A percentile compares a stretch with the other conserved stretches of the same genome.
These are phyloP conservation scores for Notothenia coriiceps DNA, from an alignment of 2,113 vertebrate genomes.

Conservation along the genomic window DNA sequence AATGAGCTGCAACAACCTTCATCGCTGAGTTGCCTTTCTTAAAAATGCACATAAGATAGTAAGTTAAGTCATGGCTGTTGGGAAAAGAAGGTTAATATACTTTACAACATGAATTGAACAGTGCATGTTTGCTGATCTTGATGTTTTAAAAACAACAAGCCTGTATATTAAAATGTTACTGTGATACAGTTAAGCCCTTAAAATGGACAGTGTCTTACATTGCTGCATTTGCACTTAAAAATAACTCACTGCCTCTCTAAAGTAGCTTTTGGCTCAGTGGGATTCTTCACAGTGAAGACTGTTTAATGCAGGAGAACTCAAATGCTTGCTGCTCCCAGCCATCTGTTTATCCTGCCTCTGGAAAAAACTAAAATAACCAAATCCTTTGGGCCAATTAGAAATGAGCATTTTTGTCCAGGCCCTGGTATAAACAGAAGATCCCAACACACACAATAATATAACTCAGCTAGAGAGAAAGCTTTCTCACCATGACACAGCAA, in stretches of 20 bases:
- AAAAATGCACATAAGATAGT: conserved; percentile 33
- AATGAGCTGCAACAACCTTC: conserved; percentile 45
- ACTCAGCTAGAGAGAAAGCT: conserved; percentile 41
- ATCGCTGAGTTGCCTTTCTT: conserved; percentile 37
- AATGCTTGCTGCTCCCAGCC: conserved; percentile 42
- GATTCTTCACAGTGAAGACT: conserved; percentile 31
- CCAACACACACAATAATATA: conserved; percentile 41
- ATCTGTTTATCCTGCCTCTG: conserved; percentile 30
- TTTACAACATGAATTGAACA: not conserved
- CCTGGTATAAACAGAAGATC: conserved; percentile 67
- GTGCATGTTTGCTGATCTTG: not conserved
- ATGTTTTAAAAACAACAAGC: not conserved
- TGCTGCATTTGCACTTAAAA: conserved; percentile 6
- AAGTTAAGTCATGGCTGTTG: not conserved
- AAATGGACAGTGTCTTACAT: not conserved
- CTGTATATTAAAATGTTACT: not conserved
- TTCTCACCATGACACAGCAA: conserved; percentile 59
- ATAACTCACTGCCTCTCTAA: conserved; percentile 18
- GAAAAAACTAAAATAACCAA: conserved; percentile 45
- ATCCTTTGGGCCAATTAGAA: conserved; percentile 55
- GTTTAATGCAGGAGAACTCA: conserved; percentile 29
- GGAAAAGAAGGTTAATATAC: conserved; percentile 14
- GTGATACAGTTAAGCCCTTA: not conserved
- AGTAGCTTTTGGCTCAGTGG: conserved; percentile 17
- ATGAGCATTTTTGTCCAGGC: conserved; percentile 59